Evolutionary conservation across 1,140 invertebrate species (phyloP).

Genomic region (Nebria ingens): DNA sequence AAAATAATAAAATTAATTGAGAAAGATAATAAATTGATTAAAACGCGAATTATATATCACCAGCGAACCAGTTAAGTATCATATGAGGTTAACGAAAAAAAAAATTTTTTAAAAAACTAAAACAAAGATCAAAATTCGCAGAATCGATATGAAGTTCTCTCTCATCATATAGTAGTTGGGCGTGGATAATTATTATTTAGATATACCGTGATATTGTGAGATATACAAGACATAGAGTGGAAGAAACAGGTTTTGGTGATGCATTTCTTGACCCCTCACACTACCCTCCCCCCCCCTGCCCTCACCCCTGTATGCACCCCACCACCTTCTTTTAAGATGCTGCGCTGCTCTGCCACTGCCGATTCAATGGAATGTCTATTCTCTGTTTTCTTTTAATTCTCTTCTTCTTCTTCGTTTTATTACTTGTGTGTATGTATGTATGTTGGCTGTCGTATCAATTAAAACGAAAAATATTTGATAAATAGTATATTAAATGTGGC

Average conservation of each 20-base stretch:
- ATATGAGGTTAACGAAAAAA: too few relatives aligned
- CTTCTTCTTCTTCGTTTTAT: not conserved
- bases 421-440: not conserved
- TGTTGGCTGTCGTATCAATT: slow-evolving; percentile 4
- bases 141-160: not conserved
- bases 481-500: not conserved
- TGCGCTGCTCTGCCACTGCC: not conserved
- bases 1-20: too few relatives aligned
- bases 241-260: too few relatives aligned
- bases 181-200: not conserved
- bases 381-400: not conserved
- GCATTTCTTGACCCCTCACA: too few relatives aligned
- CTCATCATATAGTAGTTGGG: not conserved
- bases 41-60: too few relatives aligned
- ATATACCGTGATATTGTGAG: slow-evolving; percentile 6
- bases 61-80: too few relatives aligned
- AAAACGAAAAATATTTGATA: slow-evolving; percentile 5
- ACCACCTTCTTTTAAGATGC: too few relatives aligned
- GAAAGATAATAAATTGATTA: too few relatives aligned
- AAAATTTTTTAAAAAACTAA: slow-evolving; percentile 1
- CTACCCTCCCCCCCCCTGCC: not conserved
- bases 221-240: too few relatives aligned
- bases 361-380: slow-evolving; percentile 2
- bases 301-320: not conserved
- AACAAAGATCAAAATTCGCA: not conserved